Base-by-base conservation (phyloP, 1,140 invertebrate species). In the Dendroctonus valens region DNA sequence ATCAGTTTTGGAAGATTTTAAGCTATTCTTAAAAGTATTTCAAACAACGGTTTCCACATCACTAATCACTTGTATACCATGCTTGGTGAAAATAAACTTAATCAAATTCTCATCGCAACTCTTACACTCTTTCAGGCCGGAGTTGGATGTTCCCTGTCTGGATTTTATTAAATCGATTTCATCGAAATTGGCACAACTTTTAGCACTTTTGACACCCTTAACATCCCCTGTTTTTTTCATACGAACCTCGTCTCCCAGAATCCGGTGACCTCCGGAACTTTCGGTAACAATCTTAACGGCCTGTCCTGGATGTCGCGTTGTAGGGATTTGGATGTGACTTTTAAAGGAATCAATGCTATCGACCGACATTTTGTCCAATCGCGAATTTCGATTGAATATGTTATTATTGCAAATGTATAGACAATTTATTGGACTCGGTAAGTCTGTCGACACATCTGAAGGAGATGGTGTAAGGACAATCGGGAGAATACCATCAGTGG, bases 31-130 rank as follows among this genome's bases (percentile, higher is more conserved):
- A 50, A 11, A 12, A 9, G 26, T 26, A 37, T 7, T 40, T 69
- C 83, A 89, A n/a, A 90, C 86, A 62, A 87, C 86, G 50, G 87
- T 89, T 73, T 90, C 88, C 41, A 86, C 87, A 74, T 89, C 87
- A 72, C 87, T 89, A 37, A 90, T 88, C 41, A 90, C 86, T 74
- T 89, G 86, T 69, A 90, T 88, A 11, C 87, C 87, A 69, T 89
- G 86, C 72, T 89, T 86, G 4, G 87, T 88, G 48, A 89, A 80
- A 72, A 89, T 88, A 78, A 88, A 83, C 70, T 87, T 85, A 7
- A 88, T 85, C 41, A 85, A 83, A 75, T 88, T 87, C 67, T 86
- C 86, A 68, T 87, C 85, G 65, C 83, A 84, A 48, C 82, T 79
- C 53, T 81, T 81, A 12, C 74, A 73, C 57, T 77, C 73, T 70